Evolutionary conservation across 1,140 invertebrate genomes (phyloP).

Genomic region (honey bee (Apis mellifera)): DNA sequence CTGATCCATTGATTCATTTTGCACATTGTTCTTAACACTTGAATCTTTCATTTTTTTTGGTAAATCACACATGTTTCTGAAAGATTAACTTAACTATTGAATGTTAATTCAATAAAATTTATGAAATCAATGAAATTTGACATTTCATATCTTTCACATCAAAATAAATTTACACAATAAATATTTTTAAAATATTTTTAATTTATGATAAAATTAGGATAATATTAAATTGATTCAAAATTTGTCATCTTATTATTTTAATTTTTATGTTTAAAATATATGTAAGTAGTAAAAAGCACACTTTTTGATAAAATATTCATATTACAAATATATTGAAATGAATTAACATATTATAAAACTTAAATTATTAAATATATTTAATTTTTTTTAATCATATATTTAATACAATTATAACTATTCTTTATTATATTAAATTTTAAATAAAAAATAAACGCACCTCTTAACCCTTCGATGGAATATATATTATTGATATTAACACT

Average conservation of each 20-base stretch:
- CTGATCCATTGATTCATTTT: constrained; percentile 15
- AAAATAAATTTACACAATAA: background rate
- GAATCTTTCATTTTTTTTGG: constrained; percentile 44
- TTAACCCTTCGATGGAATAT: constrained; percentile 42
- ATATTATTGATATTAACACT: constrained; percentile 44
- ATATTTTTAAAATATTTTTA: constrained; percentile 3
- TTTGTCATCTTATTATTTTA: background rate
- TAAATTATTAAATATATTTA: background rate
- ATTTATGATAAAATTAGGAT: background rate
- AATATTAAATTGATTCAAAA: background rate
- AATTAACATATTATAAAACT: background rate
- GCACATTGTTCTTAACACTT: constrained; percentile 40
- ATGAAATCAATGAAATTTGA: background rate
- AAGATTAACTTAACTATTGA: constrained; percentile 24
- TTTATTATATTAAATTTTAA: background rate
- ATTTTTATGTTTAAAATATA: background rate
- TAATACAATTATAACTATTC: background rate
- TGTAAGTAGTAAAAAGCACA: background rate
- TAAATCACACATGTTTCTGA: constrained; percentile 46
- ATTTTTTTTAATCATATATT: background rate
- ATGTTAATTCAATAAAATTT: constrained; percentile 5
- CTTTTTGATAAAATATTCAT: background rate
- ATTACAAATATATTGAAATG: background rate
- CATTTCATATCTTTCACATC: background rate
- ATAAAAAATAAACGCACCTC: constrained; percentile 26